phyloP scores from a whole-genome alignment of 1,140 invertebrate genomes.

The Lepidostoma basale region DNA sequence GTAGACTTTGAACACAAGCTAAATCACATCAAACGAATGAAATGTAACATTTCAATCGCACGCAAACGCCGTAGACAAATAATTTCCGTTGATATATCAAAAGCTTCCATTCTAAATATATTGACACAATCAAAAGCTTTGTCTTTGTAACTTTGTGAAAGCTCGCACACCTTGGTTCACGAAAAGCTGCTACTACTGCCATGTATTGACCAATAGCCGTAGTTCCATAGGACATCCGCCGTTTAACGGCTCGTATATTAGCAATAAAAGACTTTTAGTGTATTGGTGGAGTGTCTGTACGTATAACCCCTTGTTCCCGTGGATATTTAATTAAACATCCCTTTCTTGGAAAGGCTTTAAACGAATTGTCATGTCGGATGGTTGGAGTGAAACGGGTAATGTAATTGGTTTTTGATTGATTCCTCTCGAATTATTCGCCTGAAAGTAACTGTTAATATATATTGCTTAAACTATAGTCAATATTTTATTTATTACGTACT shows the following conservation, averaged over 20 bases:
- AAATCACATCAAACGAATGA: too few species aligned
- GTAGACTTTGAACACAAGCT: too few species aligned
- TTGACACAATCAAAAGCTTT: neutral
- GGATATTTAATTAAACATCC: slow-evolving; percentile 36
- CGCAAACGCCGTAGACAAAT: neutral
- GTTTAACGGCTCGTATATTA: slow-evolving; percentile 39
- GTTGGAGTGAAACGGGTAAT: neutral
- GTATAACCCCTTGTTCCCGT: slow-evolving; percentile 27
- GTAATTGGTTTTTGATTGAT: slow-evolving; percentile 9
- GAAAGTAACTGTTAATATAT: too few species aligned
- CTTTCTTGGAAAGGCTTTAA: slow-evolving; percentile 12
- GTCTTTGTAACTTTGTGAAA: neutral
- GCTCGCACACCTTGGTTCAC: neutral
- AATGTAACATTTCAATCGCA: neutral
- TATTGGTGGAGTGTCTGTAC: slow-evolving; percentile 1
- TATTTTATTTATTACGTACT: too few species aligned
- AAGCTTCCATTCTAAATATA: neutral
- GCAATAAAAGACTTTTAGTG: slow-evolving; percentile 31
- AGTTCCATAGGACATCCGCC: slow-evolving; percentile 26
- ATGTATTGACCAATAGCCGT: neutral
- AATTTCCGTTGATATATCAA: neutral
- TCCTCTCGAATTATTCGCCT: neutral
- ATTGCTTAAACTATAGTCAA: too few species aligned
- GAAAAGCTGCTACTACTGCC: neutral
- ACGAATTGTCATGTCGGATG: slow-evolving; percentile 7